These are phyloP conservation scores for Athalia circularis DNA, from an alignment of 2,888 invertebrate species.

Conservation along the genomic window DNA sequence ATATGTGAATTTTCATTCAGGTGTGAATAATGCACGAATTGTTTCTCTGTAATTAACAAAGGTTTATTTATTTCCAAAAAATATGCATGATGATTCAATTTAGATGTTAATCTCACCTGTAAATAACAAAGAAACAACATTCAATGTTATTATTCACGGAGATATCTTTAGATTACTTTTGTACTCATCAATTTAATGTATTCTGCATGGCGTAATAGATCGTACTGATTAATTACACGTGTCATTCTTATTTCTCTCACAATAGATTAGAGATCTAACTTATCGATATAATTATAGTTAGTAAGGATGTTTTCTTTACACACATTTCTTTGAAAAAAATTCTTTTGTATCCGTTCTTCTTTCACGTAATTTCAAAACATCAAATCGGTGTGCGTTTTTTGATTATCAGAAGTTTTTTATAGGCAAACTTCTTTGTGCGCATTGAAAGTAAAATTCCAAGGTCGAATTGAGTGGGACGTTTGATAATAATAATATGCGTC, in stretches of 20 bases:
- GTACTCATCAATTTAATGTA: slow-evolving; percentile 6
- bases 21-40: slow-evolving; percentile 20
- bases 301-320: slow-evolving; percentile 25
- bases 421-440: too few species aligned
- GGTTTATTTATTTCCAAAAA: slow-evolving; percentile 23
- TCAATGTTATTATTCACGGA: slow-evolving; percentile 26
- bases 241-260: slow-evolving; percentile 22
- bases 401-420: too few species aligned
- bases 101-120: too few species aligned
- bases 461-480: too few species aligned
- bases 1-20: not conserved
- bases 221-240: slow-evolving; percentile 20
- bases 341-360: too few species aligned
- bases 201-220: slow-evolving; percentile 24
- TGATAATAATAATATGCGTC: too few species aligned
- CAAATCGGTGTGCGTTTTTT: too few species aligned
- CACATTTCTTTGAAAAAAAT: too few species aligned
- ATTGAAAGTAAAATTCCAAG: too few species aligned
- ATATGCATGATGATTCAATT: slow-evolving; percentile 23
- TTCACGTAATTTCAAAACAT: too few species aligned
- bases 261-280: slow-evolving; percentile 26
- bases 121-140: too few species aligned
- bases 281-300: slow-evolving; percentile 20
- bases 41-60: slow-evolving; percentile 40
- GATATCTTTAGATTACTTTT: slow-evolving; percentile 28